phyloP scores from a whole-genome alignment of 1,140 invertebrate genomes.

The Phymorhynchus buccinoides region DNA sequence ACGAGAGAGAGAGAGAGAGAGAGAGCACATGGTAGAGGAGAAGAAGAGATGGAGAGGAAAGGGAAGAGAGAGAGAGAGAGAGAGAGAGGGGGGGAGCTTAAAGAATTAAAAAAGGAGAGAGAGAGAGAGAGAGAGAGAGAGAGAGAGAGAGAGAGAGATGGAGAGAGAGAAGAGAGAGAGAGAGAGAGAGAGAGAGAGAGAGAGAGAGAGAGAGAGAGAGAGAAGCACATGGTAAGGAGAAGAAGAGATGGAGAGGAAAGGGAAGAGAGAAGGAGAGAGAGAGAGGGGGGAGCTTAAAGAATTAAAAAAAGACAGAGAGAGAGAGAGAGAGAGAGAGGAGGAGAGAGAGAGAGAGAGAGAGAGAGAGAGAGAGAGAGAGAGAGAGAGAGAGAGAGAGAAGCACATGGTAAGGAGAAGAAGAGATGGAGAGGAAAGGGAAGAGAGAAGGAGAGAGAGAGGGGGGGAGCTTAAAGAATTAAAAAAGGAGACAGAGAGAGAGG shows the following conservation, averaged over 20 bases:
- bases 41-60: neutral
- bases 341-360: neutral
- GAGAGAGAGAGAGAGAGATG: neutral
- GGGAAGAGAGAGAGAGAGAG: neutral
- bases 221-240: no score
- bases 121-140: conserved; percentile 1
- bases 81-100: neutral
- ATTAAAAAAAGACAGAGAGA: neutral
- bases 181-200: neutral
- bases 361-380: neutral
- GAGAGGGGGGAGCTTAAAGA: no score
- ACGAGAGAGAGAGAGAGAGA: neutral
- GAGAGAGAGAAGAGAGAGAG: neutral
- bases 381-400: no score
- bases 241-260: neutral
- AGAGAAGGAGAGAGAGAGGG: no score
- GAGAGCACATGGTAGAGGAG: neutral
- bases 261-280: neutral
- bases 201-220: neutral
- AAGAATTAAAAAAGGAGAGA: neutral
- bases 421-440: no score
- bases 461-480: no score
- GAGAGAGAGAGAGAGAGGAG: neutral
- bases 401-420: no score
- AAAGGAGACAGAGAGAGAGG: no score